Evolutionary conservation across 2,113 vertebrate species (phyloP), one percentile per base, ranked within the genome.

Genomic region (Ramphastos sulfuratus): DNA sequence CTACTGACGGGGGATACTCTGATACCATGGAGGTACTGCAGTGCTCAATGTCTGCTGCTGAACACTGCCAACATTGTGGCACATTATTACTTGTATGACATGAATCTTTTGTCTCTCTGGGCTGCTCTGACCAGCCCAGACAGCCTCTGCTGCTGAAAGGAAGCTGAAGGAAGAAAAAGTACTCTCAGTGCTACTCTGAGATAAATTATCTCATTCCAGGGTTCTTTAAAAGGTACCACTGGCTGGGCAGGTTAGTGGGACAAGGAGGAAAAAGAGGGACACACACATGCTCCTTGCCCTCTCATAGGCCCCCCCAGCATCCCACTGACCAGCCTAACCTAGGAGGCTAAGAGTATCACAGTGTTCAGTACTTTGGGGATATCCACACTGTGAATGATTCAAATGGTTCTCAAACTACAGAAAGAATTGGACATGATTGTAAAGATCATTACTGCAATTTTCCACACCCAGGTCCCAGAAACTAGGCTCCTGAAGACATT

Each of bases 391-490:
- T 16, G 76, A 92, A 77, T 15, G 86, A 88, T 71, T 92, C 83
- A 78, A 60, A 59, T 0, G 0, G 37, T 48, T 78, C 81, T 61
- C 66, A 15, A 86, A 76, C 33, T 71, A 93, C 60, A 77, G 56
- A 87, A 85, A 86, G 87, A 89, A 80, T 50, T 37, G 50, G 48
- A 87, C 86, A 77, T 46, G 72, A 15, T 28, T 75, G 54, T 66
- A 90, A 92, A 82, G 88, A 73, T 33, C 55, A 93, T 89, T 78
- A 55, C 63, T 79, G 76, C 74, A 46, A 64, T 92, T 94, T 91
- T 76, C 64, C 81, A 39, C 81, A 87, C 55, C 66, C 66, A 21
- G 27, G 69, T 24, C 74, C 44, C 66, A 31, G 73, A 85, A 87
- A 54, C 82, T 52, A 39, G 30, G 48, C 39, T 92, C 27, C 83